Evolutionary conservation across 2,888 invertebrate genomes (phyloP).

Genomic region (Volucella inflata): DNA sequence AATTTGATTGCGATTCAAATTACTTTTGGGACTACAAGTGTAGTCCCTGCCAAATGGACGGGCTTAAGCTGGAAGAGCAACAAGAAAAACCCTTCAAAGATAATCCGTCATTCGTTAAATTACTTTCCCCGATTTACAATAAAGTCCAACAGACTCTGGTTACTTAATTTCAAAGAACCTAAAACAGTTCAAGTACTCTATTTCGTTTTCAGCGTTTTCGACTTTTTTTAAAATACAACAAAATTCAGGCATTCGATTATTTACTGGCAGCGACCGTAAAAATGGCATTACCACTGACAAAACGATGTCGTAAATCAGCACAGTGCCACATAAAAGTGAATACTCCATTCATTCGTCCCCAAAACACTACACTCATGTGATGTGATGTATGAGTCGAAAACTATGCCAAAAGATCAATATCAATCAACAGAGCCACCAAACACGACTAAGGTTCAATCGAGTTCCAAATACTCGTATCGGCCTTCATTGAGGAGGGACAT

Average conservation of each 20-base stretch:
- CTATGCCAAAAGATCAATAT: conserved; percentile 53
- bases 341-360: not conserved
- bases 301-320: conserved; percentile 50
- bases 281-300: conserved; percentile 66
- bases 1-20: conserved; percentile 53
- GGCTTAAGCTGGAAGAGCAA: not conserved
- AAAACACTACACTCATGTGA: not conserved
- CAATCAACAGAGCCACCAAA: conserved; percentile 45
- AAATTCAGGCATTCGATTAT: conserved; percentile 40
- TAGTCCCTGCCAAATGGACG: conserved; percentile 6
- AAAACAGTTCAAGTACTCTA: conserved; percentile 48
- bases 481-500: conserved; percentile 34
- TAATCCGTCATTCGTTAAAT: conserved; percentile 67
- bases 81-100: conserved; percentile 32
- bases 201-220: not conserved
- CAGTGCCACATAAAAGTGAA: conserved; percentile 11
- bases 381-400: conserved; percentile 32
- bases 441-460: not conserved
- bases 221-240: not conserved
- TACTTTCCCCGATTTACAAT: conserved; percentile 38
- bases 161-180: conserved; percentile 48
- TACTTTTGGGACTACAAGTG: conserved; percentile 50
- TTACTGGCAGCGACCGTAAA: conserved; percentile 49
- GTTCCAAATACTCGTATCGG: not conserved
- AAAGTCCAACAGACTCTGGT: conserved; percentile 51